Evolutionary conservation across 1,140 invertebrate genomes (phyloP), one percentile per base, ranked within the genome.

Genomic region (Pseudomyrmex dendroicus): DNA sequence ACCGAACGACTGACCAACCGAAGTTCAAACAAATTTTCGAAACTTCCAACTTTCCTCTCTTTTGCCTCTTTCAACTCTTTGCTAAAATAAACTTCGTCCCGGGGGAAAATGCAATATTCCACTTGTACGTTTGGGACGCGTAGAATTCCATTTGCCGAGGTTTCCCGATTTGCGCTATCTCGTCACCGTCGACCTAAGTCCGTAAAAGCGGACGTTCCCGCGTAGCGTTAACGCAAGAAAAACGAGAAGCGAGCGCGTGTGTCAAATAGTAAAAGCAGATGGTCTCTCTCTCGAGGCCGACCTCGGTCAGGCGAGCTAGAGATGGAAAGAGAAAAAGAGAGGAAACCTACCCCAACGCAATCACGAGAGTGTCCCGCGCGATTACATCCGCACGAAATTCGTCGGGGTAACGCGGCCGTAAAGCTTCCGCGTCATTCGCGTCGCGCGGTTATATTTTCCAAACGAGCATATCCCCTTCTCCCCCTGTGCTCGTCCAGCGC

Each of bases 251-350:
- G 44, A 70, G 76, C 35, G 76, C 54, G 66, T 50, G 44, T 48
- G 46, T 70, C 76, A 70, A 80, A 80, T 80, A 66, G 66, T 70
- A 72, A 80, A 70, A 70, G 66, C 76, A 72, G 76, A 80, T 80
- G 66, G 35, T 35, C 25, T 57, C 82, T 77, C 82, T 57, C 54
- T 12, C 10, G 76, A 50, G 61, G 48, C 46, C n/a, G 56, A 52
- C 50, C 15, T 22, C 44, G 54, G 25, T 20, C n/a, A 35, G 1
- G 22, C 25, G 10, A 4, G n/a, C 7, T 9, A 48, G 54, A 1
- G 22, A 57, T 10, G 9, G 22, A 20, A 17, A 9, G 50, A 44
- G 5, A 22, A 17, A 52, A 22, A 15, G 17, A 0, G 9, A 13
- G 62, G 25, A 46, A 78, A 52, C 52, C 35, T 44, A 50, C 52